Base-by-base conservation (phyloP, 2,888 invertebrate genomes). In the Trichogramma evanescens region DNA sequence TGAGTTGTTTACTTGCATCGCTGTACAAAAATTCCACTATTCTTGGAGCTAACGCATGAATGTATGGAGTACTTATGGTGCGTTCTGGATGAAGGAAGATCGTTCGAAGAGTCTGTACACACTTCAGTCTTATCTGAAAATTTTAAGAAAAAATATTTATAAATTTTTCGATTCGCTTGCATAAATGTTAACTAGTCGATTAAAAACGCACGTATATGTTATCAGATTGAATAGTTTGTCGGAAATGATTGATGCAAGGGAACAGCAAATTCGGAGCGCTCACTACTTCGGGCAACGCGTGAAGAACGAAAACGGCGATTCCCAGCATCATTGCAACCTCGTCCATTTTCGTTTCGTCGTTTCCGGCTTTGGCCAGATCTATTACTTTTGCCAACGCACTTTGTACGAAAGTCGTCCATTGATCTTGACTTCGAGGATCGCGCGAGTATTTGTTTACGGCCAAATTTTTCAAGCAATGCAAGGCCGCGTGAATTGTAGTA, bases 231-330 rank as follows among this genome's bases (percentile, higher is more conserved):
- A 92, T 81, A 69, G 93, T 91, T 72, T 92, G 91, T 45, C 91
- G 83, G 79, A 95, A 95, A 74, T 95, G 89, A 80, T 95, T 93
- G 70, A 96, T 91, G 74, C 93, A 93, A 1, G 94, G 93, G 78
- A 91, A 93, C 75, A 93, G 90, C 57, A 96, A 80, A 69, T 91
- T 89, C 8, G 92, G 89, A 43, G 90, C 87, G 42, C 85, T 82
- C 8, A 89, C 86, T 8, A 91, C 88, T 68, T 87, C 84, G 1
- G 89, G 84, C 2, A 91, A 89, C 6, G 93, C 89, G 69, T 93
- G 87, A 49, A 92, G 84, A 63, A 96, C 85, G 70, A 97, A 90
- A 6, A 93, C 92, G 3, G 92, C 89, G 74, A 96, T 90, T 0
- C 93, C 90, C 64, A 93, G 82, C 78, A 98, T 86, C 79, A 95